Base-by-base conservation (phyloP, 1,140 invertebrate genomes). In the Habropoda laboriosa region DNA sequence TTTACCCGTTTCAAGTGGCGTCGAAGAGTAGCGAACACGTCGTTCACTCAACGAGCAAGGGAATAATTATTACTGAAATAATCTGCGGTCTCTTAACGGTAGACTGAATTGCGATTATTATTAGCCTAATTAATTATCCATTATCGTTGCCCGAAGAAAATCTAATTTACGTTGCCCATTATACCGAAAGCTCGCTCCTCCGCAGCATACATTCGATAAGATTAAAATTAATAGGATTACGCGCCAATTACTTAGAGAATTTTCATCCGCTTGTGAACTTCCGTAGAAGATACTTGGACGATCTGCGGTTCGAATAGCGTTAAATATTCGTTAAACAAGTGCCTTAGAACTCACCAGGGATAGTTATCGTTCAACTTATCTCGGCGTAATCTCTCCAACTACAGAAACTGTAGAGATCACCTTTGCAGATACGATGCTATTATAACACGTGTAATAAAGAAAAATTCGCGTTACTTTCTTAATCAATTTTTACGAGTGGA, bases 61-160 rank as follows among this genome's bases (percentile, higher is more conserved):
- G 42, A 79, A 66, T 79, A 49, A 79, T 79, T 68, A 76, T 80
- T 63, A 63, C 58, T n/a, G 68, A 55, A 73, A 79, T 73, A 73
- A 71, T 73, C 58, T 30, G 68, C 38, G 57, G 58, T 21, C 70
- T 72, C 47, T 42, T 53, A 64, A 38, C 58, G 40, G 27, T 21
- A 12, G 38, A 35, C 45, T 32, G 45, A 38, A 72, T 73, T 47
- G 21, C 16, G 77, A 55, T 64, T 73, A 76, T 35, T 67, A 76
- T 57, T 68, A 42, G 24, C 4, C 3, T 49, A 78, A 78, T 78
- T 78, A 71, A 78, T 71, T 76, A 76, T 55, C 74, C 75, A 78
- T 78, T 71, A 71, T 71, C 66, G 21, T 42, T n/a, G 66, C n/a
- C 57, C 13, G 45, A 12, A 35, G 66, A 60, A 61, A 73, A 79